Base-by-base conservation (phyloP, 2,797 vertebrate species). In the Enteromius trimaculatus region DNA sequence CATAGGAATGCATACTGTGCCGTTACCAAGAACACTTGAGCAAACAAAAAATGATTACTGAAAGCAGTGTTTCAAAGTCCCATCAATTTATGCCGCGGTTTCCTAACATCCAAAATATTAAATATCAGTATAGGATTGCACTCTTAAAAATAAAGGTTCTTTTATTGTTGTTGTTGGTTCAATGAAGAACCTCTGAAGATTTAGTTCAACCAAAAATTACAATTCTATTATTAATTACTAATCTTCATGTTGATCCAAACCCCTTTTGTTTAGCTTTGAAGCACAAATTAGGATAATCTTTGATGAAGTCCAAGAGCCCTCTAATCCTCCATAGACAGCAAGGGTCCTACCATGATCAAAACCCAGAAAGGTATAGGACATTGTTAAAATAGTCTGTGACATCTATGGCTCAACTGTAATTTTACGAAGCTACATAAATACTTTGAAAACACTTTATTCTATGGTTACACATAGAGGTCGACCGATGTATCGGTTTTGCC, bases 1-100 rank as follows among this genome's bases (percentile, higher is more conserved):
- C 17, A 23, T 29, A 34, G 62, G 23, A 77, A 68, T 21, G 4
- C 23, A 9, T n/a, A 44, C 81, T 77, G 81, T 55, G 64, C 34
- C 3, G 1, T 82, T 58, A 55, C 37, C 49, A 23, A 69, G 75
- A 77, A 70, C 53, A 77, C 74, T 70, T 58, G 37, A 69, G 51
- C 74, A 42, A 55, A 68, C 31, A 34, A 23, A 34, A 23, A 39
- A 69, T 69, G 7, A 34, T 55, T 62, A 51, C 13, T 5, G 51
- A 74, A 74, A 81, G 42, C 23, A 42, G 58, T 21, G 21, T 68
- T 83, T 83, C 11, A 55, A 69, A 26, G 11, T 62, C 51, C 3
- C 37, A 42, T 37, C 49, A 47, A 17, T 37, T 77, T 74, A 34
- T 44, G 49, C 49, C 13, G 49, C 0, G 3, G 4, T 49, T 74